phyloP scores from a whole-genome alignment of 2,113 vertebrate species.

The Lophius piscatorius region DNA sequence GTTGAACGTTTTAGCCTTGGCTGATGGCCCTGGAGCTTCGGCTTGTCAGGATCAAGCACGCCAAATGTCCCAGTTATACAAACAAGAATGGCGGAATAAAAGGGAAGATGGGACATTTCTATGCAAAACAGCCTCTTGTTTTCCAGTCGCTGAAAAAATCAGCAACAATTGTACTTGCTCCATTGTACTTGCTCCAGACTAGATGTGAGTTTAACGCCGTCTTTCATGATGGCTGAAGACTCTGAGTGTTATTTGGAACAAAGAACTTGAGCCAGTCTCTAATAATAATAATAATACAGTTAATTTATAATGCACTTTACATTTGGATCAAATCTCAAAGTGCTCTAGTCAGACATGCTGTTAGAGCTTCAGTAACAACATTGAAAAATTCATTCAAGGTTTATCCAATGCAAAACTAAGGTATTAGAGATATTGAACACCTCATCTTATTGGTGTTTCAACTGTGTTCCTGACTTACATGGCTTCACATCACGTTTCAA shows the following conservation, averaged over 20 bases:
- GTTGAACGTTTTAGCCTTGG: slow-evolving; percentile 41
- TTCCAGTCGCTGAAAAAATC: neutral
- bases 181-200: slow-evolving; percentile 20
- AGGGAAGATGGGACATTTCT: slow-evolving; percentile 24
- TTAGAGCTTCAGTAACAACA: too few species aligned
- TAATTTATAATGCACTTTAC: too few species aligned
- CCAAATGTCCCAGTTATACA: slow-evolving; percentile 36
- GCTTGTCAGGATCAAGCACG: slow-evolving; percentile 46
- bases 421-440: too few species aligned
- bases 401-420: too few species aligned
- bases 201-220: slow-evolving; percentile 19
- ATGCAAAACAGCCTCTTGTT: slow-evolving; percentile 11
- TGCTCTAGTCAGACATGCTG: too few species aligned
- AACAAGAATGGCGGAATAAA: slow-evolving; percentile 37
- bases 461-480: slow-evolving; percentile 36
- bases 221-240: neutral
- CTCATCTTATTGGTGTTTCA: too few species aligned
- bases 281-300: too few species aligned
- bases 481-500: slow-evolving; percentile 49
- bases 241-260: neutral
- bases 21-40: slow-evolving; percentile 44
- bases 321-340: too few species aligned
- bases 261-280: neutral
- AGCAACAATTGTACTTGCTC: too few species aligned
- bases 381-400: too few species aligned